Base-by-base conservation (phyloP, 1,140 invertebrate species). In the Drosophila navojoa region DNA sequence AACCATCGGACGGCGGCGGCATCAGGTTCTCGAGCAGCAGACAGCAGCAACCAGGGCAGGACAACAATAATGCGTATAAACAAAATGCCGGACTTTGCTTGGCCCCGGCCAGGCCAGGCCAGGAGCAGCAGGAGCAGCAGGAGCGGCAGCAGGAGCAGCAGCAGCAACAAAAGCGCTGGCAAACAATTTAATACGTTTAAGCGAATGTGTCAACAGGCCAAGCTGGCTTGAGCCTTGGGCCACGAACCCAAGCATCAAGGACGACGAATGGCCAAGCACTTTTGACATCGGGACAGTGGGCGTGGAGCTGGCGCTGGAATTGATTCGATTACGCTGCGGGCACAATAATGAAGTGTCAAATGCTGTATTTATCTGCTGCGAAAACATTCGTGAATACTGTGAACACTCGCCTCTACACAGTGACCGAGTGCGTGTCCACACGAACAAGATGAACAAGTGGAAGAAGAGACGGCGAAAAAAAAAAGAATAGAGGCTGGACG, bases 291-390 rank as follows among this genome's bases (percentile, higher is more conserved):
- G 60, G 76, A 71, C 79, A 75, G 69, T 70, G 69, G 70, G 66
- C 77, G 64, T 60, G 77, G 44, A 44, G 67, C 60, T 73, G 69
- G 73, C 79, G 64, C 63, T 89, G 84, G 84, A 91, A 86, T 91
- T 91, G 89, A 91, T 90, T 90, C 89, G 89, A 90, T 90, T 90
- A 90, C 75, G 84, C 89, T 91, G 82, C 81, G 85, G 90, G 85
- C 85, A 76, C 81, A 86, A 87, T 91, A 91, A 91, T 91, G 90
- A 91, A 91, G 90, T 91, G 90, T 91, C 90, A 91, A 91, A 90
- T 79, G 79, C 80, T 90, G 90, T 91, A 90, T 91, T 91, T 91
- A 91, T 91, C 84, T 89, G 85, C 73, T 89, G 77, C 74, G 76
- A 68, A 84, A 89, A 84, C 84, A 87, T 89, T 89, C 76, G 54